Evolutionary conservation across 2,888 invertebrate species (phyloP), one percentile per base, ranked within the genome.

Genomic region (Tenthredo distinguenda): DNA sequence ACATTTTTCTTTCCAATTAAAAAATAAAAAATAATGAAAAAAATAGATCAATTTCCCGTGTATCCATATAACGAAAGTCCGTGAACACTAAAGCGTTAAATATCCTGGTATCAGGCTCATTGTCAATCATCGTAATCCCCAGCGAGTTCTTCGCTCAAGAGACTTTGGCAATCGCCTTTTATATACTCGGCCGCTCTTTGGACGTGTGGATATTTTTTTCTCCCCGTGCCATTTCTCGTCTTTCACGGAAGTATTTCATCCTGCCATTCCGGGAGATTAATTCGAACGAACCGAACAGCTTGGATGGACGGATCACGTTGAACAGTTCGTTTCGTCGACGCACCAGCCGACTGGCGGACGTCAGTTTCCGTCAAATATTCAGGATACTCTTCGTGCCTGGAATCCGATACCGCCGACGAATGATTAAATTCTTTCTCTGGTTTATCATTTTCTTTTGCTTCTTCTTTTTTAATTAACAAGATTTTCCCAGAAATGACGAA

Each of bases 301-400:
- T n/a, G 74, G 43, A 74, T 74, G n/a, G 74, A 74, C 74, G 26
- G 43, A 74, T 68, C 40, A 40, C 77, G 50, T 26, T 68, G 68
- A 68, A 34, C 55, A 55, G n/a, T 55, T 12, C 68, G 68, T 68
- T 31, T 26, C 68, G 15, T 68, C 26, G 47, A 47, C 12, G 65
- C 21, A 26, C 26, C 9, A 43, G 7, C 50, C 50, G 58, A 58
- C 50, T 26, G 26, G 34, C 18, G 26, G 34, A 34, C 81, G 81
- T 81, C 81, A 62, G 62, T 81, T 62, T 58, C 21, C 58, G 81
- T 81, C 81, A 81, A 81, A 81, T 81, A 81, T 81, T 81, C 81
- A 58, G 81, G 81, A 81, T 81, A 62, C 81, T 81, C 34, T 62
- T 21, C 81, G 62, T 81, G 81, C 81, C 58, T 40, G 37, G 81